Percentiles rank a stretch among this genome's conserved stretches.
phyloP scores from a whole-genome alignment of 2,113 vertebrate genomes.

The Takifugu flavidus region DNA sequence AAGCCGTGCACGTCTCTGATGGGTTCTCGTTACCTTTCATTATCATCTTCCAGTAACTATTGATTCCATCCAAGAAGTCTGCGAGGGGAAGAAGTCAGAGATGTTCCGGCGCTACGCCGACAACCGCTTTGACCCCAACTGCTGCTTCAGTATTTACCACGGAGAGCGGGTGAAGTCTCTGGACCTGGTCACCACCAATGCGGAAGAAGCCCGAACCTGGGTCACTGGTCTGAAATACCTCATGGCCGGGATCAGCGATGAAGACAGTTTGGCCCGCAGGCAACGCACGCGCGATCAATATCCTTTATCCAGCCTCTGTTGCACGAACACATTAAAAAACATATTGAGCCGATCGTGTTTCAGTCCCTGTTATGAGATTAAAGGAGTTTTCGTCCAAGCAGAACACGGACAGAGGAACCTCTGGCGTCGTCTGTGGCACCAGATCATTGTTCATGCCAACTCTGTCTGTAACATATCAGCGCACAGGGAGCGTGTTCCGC shows the following conservation, averaged over 20 bases:
- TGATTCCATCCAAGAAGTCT: conserved; percentile 94
- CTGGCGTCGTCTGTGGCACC: no score
- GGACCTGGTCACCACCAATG: conserved; percentile 84
- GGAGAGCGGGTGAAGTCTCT: conserved; percentile 89
- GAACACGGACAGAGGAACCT: no score
- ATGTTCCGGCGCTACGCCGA: conserved; percentile 88
- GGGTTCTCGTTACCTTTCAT: neutral
- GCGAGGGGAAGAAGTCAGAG: conserved; percentile 90
- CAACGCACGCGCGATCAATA: conserved; percentile 96
- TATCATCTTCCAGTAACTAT: conserved; percentile 71
- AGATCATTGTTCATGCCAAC: no score
- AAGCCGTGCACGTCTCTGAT: no score
- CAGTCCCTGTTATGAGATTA: no score
- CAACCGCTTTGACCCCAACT: conserved; percentile 89
- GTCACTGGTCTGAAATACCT: conserved; percentile 93
- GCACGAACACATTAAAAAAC: neutral
- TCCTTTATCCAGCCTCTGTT: conserved; percentile 72
- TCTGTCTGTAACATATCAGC: no score
- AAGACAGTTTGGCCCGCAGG: conserved; percentile 91
- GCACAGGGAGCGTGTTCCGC: conserved; percentile 18
- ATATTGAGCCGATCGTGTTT: no score
- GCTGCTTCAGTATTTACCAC: conserved; percentile 95
- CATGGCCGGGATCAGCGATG: conserved; percentile 94
- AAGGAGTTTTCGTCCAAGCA: no score
- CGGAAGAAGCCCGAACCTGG: conserved; percentile 89